Base-by-base conservation (phyloP, 2,113 vertebrate genomes). In the Camelus bactrianus region DNA sequence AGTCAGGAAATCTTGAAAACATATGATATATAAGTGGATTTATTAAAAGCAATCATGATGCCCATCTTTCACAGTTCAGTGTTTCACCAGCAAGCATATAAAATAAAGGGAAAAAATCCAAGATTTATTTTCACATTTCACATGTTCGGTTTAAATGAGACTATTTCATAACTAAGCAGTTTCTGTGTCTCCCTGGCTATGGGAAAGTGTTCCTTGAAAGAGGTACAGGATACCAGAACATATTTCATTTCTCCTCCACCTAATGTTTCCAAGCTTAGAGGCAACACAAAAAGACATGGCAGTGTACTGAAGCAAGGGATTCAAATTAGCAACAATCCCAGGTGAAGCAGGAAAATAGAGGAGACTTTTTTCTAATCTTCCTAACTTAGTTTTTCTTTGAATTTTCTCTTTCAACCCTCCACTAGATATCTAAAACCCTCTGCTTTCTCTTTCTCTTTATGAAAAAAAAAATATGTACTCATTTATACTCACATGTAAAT, bases 31-130 rank as follows among this genome's bases (percentile, higher is more conserved):
- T 65, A 85, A 82, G 94, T 77, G 90, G 95, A 97, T 98, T 97
- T 94, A 95, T 96, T 90, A 89, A 95, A 96, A 95, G 73, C 84
- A 64, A 38, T 82, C 5, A 1, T 89, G 88, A 95, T 72, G 88
- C 70, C 60, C 93, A 96, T 96, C 96, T 96, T 95, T 97, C 83
- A 97, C 91, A 91, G 93, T 95, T 95, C 70, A n/a, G 32, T 42
- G 24, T 95, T 96, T 87, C 48, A 42, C n/a, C 54, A 69, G 35
- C 26, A 89, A 89, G 89, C 92, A 97, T 96, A 81, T 91, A 80
- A 97, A 96, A 93, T 87, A 87, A 90, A 90, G 30, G 1, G 15
- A 65, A 93, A 80, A 91, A 58, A n/a, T 52, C 17, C 48, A 86
- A 93, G 89, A 92, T 96, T 72, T 96, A 91, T 91, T 95, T 96